phyloP scores from a whole-genome alignment of 2,113 vertebrate species.

The Onychostruthus taczanowskii region DNA sequence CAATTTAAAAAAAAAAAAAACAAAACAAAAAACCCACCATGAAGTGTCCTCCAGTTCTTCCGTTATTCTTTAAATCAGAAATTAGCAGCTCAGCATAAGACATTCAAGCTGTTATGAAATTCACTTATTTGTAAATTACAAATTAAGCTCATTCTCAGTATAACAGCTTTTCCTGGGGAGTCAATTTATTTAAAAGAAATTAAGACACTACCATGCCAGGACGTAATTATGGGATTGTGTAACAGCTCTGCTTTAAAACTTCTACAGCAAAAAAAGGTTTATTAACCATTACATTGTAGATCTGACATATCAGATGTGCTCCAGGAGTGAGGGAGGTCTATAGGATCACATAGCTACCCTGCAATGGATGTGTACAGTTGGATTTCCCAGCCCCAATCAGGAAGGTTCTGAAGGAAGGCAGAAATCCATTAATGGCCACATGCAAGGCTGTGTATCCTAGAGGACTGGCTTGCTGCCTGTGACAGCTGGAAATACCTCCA shows the following conservation, averaged over 20 bases:
- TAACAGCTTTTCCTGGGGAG: slow-evolving; percentile 17
- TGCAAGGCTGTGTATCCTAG: neutral
- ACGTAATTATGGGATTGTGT: neutral
- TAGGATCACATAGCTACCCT: accelerated
- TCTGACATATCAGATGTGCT: neutral
- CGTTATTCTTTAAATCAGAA: slow-evolving; percentile 38
- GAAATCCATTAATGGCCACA: neutral
- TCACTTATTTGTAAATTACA: slow-evolving; percentile 36
- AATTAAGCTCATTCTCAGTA: neutral
- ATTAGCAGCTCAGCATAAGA: slow-evolving; percentile 3
- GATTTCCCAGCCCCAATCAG: neutral
- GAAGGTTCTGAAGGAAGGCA: neutral
- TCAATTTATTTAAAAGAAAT: slow-evolving; percentile 31
- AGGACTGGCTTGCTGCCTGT: neutral
- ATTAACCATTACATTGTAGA: neutral
- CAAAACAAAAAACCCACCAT: neutral
- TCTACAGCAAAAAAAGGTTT: neutral
- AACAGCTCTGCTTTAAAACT: neutral
- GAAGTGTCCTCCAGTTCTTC: neutral
- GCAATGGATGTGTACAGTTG: no score
- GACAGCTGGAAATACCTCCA: neutral
- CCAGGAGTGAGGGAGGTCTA: neutral
- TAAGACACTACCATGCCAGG: neutral
- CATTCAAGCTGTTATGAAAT: slow-evolving; percentile 1
- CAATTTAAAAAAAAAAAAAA: neutral